A percentile compares a stretch with the other conserved stretches of the same genome.
Conservation (phyloP, 2,113 vertebrate genomes). For the Apodemus sylvaticus region DNA sequence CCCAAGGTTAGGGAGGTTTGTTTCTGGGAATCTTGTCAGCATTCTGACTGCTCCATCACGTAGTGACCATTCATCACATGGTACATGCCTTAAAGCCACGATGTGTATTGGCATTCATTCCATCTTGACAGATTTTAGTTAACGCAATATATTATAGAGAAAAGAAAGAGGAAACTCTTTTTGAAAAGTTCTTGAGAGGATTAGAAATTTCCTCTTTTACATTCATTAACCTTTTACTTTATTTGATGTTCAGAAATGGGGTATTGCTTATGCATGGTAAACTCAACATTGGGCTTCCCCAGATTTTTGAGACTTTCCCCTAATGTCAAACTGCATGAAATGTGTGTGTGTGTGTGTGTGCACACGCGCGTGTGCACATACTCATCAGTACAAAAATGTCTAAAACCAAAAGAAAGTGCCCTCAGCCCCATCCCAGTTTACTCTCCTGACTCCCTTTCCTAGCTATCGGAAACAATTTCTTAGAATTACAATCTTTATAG, state of each 20-base stretch:
- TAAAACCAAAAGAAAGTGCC: not conserved
- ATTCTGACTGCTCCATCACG: not conserved
- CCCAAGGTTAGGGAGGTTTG: not conserved
- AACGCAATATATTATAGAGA: conserved; percentile 30
- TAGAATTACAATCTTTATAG: not conserved
- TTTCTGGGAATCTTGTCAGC: not conserved
- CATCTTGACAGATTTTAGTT: conserved; percentile 8
- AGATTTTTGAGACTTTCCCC: conserved; percentile 62
- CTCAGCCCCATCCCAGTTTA: not conserved
- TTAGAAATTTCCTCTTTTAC: conserved; percentile 52
- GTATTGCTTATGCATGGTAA: conserved; percentile 55
- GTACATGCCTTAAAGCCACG: not conserved
- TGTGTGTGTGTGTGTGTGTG: too few species aligned
- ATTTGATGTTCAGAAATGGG: conserved; percentile 57
- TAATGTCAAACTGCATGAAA: not conserved
- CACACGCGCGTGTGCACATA: not conserved
- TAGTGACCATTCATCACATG: not conserved
- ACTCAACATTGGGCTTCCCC: not conserved
- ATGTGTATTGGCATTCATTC: not conserved
- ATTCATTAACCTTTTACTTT: conserved; percentile 59
- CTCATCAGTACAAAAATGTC: not conserved
- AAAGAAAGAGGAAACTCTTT: not conserved
- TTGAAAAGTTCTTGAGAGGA: conserved; percentile 49
- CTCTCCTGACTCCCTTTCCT: not conserved
- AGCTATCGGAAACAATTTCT: not conserved